A percentile compares a stretch with the other conserved stretches of the same genome.
Evolutionary conservation across 2,888 invertebrate genomes (phyloP).

Genomic region (Archaeoteleia sp.): DNA sequence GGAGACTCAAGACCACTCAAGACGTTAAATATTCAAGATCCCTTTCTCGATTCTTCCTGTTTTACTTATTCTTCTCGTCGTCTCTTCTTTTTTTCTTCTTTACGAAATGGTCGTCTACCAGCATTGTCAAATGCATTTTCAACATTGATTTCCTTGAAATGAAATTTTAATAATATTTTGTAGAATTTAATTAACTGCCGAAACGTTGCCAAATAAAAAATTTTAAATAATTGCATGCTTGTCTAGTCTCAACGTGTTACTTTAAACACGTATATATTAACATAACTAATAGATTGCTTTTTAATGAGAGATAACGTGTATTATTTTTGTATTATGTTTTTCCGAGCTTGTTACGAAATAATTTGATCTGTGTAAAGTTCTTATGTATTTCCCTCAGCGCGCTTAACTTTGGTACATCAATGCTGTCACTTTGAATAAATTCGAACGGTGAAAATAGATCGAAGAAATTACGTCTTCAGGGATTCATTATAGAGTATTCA

Average conservation of each 20-base stretch:
- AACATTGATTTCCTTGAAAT: slow-evolving; percentile 1
- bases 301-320: slow-evolving; percentile 26
- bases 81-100: slow-evolving; percentile 4
- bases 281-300: slow-evolving; percentile 16
- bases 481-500: slow-evolving; percentile 9
- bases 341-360: slow-evolving; percentile 6
- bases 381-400: slow-evolving; percentile 25
- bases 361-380: slow-evolving; percentile 29
- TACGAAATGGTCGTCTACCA: slow-evolving; percentile 9
- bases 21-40: slow-evolving; percentile 61
- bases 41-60: slow-evolving; percentile 44
- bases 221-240: too few species aligned
- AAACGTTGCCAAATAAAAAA: too few species aligned
- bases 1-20: slow-evolving; percentile 54
- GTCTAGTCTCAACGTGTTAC: too few species aligned
- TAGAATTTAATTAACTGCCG: too few species aligned
- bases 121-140: slow-evolving; percentile 24
- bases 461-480: slow-evolving; percentile 5
- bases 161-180: slow-evolving; percentile 12
- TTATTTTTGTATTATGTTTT: slow-evolving; percentile 31
- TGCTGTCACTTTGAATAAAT: slow-evolving; percentile 27
- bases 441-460: slow-evolving; percentile 24
- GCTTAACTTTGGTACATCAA: slow-evolving; percentile 28
- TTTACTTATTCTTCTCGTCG: slow-evolving; percentile 22
- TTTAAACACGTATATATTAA: slow-evolving; percentile 14